Percentiles rank a stretch among this genome's conserved stretches.
These are phyloP conservation scores for Xyliphius kryptos DNA, from an alignment of 2,113 vertebrate species.

Conservation along the genomic window DNA sequence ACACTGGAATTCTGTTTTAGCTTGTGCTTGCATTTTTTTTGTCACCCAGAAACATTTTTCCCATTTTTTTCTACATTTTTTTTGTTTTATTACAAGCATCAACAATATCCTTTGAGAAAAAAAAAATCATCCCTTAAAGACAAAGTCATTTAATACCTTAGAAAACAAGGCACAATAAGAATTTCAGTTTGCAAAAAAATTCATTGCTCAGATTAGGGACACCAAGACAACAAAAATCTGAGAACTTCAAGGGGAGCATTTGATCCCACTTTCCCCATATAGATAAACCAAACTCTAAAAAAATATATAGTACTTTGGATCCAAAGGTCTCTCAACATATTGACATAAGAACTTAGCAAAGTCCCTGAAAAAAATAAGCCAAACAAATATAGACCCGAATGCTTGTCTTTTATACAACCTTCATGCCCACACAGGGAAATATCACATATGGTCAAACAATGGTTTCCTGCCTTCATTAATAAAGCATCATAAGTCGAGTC, in stretches of 20 bases:
- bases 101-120: no score
- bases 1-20: conserved; percentile 14
- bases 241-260: no score
- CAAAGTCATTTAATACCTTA: no score
- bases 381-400: conserved; percentile 40
- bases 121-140: no score
- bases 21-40: conserved; percentile 44
- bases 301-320: conserved; percentile 55
- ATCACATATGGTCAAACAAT: conserved; percentile 21
- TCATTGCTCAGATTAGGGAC: conserved; percentile 23
- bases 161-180: conserved; percentile 59
- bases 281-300: conserved; percentile 58
- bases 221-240: conserved; percentile 45
- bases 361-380: conserved; percentile 41
- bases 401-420: conserved; percentile 52
- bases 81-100: not conserved
- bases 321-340: conserved; percentile 45
- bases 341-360: no score
- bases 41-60: conserved; percentile 25
- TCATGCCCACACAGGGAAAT: conserved; percentile 52
- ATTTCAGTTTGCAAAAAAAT: conserved; percentile 33
- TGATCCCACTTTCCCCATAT: no score
- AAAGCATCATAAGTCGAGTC: conserved; percentile 34
- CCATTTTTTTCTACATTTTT: conserved; percentile 21
- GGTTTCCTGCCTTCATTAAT: conserved; percentile 20